Percentiles rank a stretch among this genome's conserved stretches.
These are phyloP conservation scores for Tetramorium simillimum DNA, from an alignment of 1,140 invertebrate genomes.

Conservation along the genomic window DNA sequence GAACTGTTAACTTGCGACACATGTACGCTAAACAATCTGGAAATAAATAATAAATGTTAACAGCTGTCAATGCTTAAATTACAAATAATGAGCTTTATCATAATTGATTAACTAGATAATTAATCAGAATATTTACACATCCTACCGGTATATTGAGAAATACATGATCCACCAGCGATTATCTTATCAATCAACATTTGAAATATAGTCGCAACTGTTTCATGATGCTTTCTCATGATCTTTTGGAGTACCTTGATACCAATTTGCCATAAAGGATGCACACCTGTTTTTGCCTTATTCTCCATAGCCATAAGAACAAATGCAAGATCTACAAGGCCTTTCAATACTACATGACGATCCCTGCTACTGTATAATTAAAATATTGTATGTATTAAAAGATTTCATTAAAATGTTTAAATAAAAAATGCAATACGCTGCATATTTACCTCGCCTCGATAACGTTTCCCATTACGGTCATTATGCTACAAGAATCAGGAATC, in stretches of 20 bases:
- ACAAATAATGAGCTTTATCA: not conserved
- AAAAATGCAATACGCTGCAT: not conserved
- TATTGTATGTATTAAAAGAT: not conserved
- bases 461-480: conserved; percentile 83
- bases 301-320: conserved; percentile 84
- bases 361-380: conserved; percentile 79
- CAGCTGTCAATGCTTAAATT: conserved; percentile 8
- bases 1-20: conserved; percentile 82
- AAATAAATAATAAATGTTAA: conserved; percentile 65
- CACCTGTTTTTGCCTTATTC: conserved; percentile 74
- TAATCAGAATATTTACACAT: not conserved
- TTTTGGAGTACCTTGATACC: conserved; percentile 85
- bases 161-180: conserved; percentile 76
- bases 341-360: conserved; percentile 85
- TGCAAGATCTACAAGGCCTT: conserved; percentile 86
- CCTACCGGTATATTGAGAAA: conserved; percentile 85
- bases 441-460: conserved; percentile 86
- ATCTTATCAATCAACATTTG: conserved; percentile 84
- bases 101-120: not conserved
- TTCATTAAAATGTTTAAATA: not conserved
- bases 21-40: conserved; percentile 86
- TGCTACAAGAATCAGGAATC: conserved; percentile 75
- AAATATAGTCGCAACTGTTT: conserved; percentile 83
- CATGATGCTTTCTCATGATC: conserved; percentile 84
- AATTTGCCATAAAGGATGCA: conserved; percentile 79